Evolutionary conservation across 2,888 invertebrate species (phyloP).

Genomic region (Unio pictorum): DNA sequence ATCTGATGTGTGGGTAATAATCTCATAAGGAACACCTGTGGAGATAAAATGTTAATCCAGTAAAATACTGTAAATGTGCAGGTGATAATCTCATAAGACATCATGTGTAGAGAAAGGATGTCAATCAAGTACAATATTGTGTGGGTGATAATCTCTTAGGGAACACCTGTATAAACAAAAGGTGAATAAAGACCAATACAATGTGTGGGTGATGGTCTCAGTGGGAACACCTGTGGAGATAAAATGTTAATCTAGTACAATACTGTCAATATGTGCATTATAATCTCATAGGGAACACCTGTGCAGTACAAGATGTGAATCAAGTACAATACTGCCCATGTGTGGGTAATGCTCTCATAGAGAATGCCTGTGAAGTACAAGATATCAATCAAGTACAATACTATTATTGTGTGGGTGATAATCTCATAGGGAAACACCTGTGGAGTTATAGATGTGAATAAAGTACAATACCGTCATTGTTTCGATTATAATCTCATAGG

Average conservation of each 20-base stretch:
- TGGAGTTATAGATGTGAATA: background rate
- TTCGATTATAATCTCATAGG: no score
- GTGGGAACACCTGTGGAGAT: background rate
- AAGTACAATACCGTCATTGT: background rate
- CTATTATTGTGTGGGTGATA: conserved; percentile 59
- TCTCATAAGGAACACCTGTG: conserved; percentile 70
- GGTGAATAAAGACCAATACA: background rate
- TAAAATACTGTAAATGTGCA: conserved; percentile 46
- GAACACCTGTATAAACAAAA: conserved; percentile 57
- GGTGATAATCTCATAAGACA: conserved; percentile 69
- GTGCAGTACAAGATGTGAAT: background rate
- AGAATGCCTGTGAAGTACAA: conserved; percentile 61
- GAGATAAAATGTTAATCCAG: background rate
- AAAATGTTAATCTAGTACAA: background rate
- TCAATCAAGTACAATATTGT: conserved; percentile 32
- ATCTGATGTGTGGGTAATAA: conserved; percentile 67
- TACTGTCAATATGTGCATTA: conserved; percentile 56
- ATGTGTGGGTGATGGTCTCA: conserved; percentile 67
- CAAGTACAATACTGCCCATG: conserved; percentile 23
- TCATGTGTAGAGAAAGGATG: conserved; percentile 46
- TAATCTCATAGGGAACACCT: conserved; percentile 71
- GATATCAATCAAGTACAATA: background rate
- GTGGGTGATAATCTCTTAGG: conserved; percentile 68
- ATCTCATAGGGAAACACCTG: conserved; percentile 70
- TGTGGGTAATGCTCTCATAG: conserved; percentile 68